phyloP scores from a whole-genome alignment of 2,888 invertebrate genomes.

The Petrophora chlorosata region DNA sequence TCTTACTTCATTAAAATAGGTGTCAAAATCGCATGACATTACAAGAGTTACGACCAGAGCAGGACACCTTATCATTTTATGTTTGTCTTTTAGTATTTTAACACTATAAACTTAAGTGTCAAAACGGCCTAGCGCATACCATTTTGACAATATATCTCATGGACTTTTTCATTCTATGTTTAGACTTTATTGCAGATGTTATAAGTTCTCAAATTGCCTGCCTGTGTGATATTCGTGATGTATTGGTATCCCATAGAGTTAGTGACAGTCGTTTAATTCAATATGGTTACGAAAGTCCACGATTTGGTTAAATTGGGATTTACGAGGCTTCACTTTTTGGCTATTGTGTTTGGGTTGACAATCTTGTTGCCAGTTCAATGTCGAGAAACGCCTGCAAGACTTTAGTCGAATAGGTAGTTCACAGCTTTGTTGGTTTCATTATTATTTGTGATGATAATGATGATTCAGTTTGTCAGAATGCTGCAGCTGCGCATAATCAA shows the following conservation, averaged over 20 bases:
- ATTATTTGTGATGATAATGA: no score
- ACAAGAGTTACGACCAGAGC: neutral
- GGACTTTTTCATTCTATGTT: neutral
- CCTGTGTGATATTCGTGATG: neutral
- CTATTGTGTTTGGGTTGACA: constrained; percentile 7
- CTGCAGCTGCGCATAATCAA: no score
- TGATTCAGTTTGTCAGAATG: no score
- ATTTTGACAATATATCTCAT: neutral
- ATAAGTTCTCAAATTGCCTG: constrained; percentile 7
- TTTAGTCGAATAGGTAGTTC: no score
- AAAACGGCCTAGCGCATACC: neutral
- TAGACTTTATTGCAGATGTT: neutral
- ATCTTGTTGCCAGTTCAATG: neutral
- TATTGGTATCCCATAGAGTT: constrained; percentile 19
- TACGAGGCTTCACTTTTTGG: constrained; percentile 26
- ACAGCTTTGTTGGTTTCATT: no score
- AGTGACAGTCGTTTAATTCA: constrained; percentile 41
- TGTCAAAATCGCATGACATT: neutral
- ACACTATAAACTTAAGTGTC: neutral
- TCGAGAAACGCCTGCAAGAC: neutral
- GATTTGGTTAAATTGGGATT: constrained; percentile 45
- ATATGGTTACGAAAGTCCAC: constrained; percentile 43
- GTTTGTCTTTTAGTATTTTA: neutral
- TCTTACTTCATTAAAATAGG: neutral
- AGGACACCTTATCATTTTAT: no score